Conservation (phyloP, 2,113 vertebrate species). For the Puntigrus tetrazona region DNA sequence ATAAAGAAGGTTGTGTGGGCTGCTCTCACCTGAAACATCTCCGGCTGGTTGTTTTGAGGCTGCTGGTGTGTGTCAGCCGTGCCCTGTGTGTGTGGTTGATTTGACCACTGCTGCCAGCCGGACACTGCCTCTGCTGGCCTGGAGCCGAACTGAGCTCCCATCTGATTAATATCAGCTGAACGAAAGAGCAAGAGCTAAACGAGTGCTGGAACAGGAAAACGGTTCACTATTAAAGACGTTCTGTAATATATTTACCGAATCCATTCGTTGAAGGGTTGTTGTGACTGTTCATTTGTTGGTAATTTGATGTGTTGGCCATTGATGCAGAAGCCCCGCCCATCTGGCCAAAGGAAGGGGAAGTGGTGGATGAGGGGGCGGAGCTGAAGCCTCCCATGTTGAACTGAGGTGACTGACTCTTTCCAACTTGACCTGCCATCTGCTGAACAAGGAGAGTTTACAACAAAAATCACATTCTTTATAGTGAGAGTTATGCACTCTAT, state of each 20-base stretch:
- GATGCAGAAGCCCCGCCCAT: slow-evolving; percentile 70
- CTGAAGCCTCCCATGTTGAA: slow-evolving; percentile 73
- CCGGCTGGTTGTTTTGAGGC: slow-evolving; percentile 83
- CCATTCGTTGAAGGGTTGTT: slow-evolving; percentile 65
- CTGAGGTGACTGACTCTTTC: slow-evolving; percentile 72
- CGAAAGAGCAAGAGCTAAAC: neutral
- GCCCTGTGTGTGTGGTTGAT: slow-evolving; percentile 79
- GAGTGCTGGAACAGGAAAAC: neutral
- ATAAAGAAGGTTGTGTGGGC: neutral
- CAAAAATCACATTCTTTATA: neutral
- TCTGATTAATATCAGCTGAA: slow-evolving; percentile 71
- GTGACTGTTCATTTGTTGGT: slow-evolving; percentile 67
- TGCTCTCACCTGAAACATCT: slow-evolving; percentile 77
- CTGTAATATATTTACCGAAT: slow-evolving; percentile 64
- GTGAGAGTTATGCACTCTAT: no score
- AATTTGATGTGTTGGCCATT: slow-evolving; percentile 62
- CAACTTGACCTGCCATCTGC: slow-evolving; percentile 72
- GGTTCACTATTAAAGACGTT: neutral
- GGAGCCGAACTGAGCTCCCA: slow-evolving; percentile 78
- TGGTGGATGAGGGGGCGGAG: slow-evolving; percentile 57
- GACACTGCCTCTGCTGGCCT: slow-evolving; percentile 81
- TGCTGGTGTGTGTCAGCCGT: slow-evolving; percentile 80
- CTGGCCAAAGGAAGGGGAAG: slow-evolving; percentile 69
- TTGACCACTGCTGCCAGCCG: slow-evolving; percentile 89
- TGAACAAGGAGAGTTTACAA: slow-evolving; percentile 34